phyloP scores from a whole-genome alignment of 1,140 invertebrate species.

The Philaenus spumarius region DNA sequence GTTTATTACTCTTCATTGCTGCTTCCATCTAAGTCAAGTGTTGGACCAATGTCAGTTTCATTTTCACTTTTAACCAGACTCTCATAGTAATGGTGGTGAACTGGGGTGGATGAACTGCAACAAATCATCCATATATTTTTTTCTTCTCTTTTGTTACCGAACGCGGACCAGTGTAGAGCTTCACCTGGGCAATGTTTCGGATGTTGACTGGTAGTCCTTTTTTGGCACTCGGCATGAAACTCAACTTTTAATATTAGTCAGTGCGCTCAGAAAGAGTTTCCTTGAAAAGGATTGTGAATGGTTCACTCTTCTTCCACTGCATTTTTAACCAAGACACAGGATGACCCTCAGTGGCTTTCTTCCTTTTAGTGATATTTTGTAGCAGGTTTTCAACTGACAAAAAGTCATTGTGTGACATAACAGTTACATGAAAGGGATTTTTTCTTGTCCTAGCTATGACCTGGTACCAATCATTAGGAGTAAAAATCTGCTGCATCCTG shows the following conservation, averaged over 20 bases:
- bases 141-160: background rate
- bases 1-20: background rate
- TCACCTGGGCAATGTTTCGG: background rate
- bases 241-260: constrained; percentile 10
- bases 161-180: background rate
- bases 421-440: constrained; percentile 1
- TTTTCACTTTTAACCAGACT: background rate
- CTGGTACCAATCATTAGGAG: constrained; percentile 13
- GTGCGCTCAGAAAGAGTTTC: constrained; percentile 12
- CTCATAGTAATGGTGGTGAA: constrained; percentile 16
- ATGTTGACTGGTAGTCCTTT: constrained; percentile 6
- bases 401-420: constrained; percentile 11
- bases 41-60: background rate
- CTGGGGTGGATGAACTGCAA: constrained; percentile 21
- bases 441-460: constrained; percentile 3
- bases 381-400: constrained; percentile 4
- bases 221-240: background rate
- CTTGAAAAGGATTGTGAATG: constrained; percentile 12
- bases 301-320: constrained; percentile 26
- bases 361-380: constrained; percentile 6
- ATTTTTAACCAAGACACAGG: constrained; percentile 24
- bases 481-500: too few species aligned
- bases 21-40: background rate
- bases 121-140: constrained; percentile 16
- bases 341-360: constrained; percentile 13